These are phyloP conservation scores for Lepus oiostolus DNA, from an alignment of 2,797 vertebrate species.

Conservation along the genomic window DNA sequence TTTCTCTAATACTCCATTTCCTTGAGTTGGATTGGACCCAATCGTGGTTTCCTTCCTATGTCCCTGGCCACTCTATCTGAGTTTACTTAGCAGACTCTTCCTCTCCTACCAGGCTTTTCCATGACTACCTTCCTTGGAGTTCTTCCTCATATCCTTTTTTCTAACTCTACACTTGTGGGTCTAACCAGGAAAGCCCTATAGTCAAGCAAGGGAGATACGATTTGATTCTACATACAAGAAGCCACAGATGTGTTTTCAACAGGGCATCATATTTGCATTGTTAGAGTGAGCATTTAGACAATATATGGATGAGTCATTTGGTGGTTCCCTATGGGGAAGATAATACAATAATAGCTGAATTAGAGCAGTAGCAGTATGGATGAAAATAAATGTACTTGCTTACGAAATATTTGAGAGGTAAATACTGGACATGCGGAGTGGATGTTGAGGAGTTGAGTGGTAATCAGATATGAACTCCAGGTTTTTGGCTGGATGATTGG, in stretches of 20 bases:
- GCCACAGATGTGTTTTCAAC: not conserved
- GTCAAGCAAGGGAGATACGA: not conserved
- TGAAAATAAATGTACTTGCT: not conserved
- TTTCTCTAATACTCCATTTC: not conserved
- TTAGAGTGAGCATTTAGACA: not conserved
- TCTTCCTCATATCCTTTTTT: not conserved
- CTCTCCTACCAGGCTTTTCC: not conserved
- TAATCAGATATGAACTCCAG: not conserved
- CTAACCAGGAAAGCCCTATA: not conserved
- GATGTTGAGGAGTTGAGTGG: not conserved
- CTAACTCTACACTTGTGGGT: not conserved
- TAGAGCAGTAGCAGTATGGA: not conserved
- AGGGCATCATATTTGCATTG: not conserved
- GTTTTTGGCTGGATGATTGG: not conserved
- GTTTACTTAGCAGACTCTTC: not conserved
- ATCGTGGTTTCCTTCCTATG: not conserved
- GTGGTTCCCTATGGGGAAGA: not conserved
- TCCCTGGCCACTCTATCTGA: not conserved
- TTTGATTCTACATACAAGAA: not conserved
- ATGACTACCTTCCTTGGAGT: not conserved
- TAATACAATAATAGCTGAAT: not conserved
- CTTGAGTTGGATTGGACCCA: not conserved
- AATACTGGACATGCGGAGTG: not conserved
- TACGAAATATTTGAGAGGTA: not conserved
- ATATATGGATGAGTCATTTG: not conserved